Conservation (phyloP, 2,797 vertebrate species). For the Spondyliosoma cantharus region DNA sequence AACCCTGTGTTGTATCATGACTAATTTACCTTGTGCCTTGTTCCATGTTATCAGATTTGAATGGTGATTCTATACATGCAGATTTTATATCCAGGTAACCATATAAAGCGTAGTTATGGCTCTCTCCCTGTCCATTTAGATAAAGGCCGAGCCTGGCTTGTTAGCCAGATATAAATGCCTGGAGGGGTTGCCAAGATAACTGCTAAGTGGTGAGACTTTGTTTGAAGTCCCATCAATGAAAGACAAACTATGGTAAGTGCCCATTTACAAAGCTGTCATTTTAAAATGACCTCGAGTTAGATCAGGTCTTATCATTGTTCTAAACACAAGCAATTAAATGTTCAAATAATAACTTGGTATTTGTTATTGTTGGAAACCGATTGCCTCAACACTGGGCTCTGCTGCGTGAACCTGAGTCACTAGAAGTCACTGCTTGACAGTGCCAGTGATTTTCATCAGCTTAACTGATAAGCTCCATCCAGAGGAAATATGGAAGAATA, state of each 20-base stretch:
- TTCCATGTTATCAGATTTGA: too few relatives aligned
- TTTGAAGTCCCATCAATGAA: not conserved
- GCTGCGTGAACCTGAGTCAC: constrained; percentile 35
- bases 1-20: too few relatives aligned
- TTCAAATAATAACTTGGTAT: constrained; percentile 39
- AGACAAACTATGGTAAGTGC: not conserved
- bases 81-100: too few relatives aligned
- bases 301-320: constrained; percentile 17
- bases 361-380: constrained; percentile 64
- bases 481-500: constrained; percentile 54
- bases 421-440: constrained; percentile 41
- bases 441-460: constrained; percentile 50
- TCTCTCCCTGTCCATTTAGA: too few relatives aligned
- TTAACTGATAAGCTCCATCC: constrained; percentile 45
- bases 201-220: too few relatives aligned
- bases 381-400: constrained; percentile 55
- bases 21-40: too few relatives aligned
- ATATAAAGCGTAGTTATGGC: too few relatives aligned
- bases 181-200: too few relatives aligned
- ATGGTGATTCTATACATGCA: too few relatives aligned
- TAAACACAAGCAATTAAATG: constrained; percentile 23
- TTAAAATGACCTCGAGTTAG: not conserved
- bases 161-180: too few relatives aligned
- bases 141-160: too few relatives aligned
- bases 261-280: constrained; percentile 25